Evolutionary conservation across 2,797 vertebrate genomes (phyloP).

Genomic region (Coregonus sp.): DNA sequence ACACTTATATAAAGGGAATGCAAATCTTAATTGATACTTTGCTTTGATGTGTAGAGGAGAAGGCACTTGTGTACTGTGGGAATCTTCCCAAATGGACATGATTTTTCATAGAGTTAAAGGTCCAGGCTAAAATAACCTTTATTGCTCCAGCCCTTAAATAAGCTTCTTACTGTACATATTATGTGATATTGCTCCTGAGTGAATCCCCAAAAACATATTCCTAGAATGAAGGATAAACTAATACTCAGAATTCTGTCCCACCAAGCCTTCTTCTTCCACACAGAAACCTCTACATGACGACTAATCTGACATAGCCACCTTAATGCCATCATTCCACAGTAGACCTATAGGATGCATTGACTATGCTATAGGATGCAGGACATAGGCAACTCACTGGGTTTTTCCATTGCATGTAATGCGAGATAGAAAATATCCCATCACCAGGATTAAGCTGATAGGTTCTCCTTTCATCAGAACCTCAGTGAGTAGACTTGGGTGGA

Average conservation of each 20-base stretch:
- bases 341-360: not conserved
- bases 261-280: not conserved
- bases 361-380: not conserved
- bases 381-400: not conserved
- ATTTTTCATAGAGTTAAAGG: not conserved
- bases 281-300: not conserved
- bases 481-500: constrained; percentile 20
- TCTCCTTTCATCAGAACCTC: constrained; percentile 31
- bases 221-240: not conserved
- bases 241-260: not conserved
- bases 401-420: constrained; percentile 26
- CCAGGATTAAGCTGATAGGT: constrained; percentile 31
- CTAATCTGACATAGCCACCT: not conserved
- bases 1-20: too few species aligned
- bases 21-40: constrained; percentile 22
- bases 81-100: not conserved
- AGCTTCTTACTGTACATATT: not conserved
- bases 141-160: too few species aligned
- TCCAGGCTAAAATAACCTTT: not conserved
- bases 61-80: not conserved
- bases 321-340: not conserved
- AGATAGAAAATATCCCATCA: constrained; percentile 6
- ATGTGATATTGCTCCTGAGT: not conserved
- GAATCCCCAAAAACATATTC: not conserved
- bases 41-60: constrained; percentile 9